A percentile compares a stretch with the other conserved stretches of the same genome.
Conservation (phyloP, 2,113 vertebrate genomes). For the Tetrax tetrax region DNA sequence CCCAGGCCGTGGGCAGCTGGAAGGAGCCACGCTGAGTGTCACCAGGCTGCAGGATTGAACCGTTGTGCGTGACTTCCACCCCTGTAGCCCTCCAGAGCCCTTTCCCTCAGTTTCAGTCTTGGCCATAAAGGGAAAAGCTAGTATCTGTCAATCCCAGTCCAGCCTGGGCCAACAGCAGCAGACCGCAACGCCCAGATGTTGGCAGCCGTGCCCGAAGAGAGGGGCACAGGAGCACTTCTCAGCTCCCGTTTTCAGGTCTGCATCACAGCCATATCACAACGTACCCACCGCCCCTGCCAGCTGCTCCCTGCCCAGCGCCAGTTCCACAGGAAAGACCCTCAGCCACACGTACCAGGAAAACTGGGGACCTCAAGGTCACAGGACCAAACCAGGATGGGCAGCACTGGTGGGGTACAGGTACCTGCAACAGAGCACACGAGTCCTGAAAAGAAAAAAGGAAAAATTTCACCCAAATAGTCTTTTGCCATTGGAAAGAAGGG, state of each 20-base stretch:
- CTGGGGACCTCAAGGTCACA: not conserved
- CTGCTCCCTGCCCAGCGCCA: not conserved
- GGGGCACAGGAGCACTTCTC: too few relatives aligned
- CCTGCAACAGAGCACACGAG: not conserved
- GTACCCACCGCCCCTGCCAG: not conserved
- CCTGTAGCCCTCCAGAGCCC: too few relatives aligned
- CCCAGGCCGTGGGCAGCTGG: not conserved
- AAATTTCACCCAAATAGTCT: not conserved
- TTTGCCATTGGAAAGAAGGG: not conserved
- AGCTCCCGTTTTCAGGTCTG: not conserved
- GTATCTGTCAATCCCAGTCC: not conserved
- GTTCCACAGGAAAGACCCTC: not conserved
- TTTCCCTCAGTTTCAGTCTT: not conserved
- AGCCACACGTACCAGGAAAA: not conserved
- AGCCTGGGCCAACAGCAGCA: not conserved
- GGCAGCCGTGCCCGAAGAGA: not conserved
- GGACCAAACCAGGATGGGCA: not conserved
- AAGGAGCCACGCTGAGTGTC: not conserved
- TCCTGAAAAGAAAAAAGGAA: not conserved
- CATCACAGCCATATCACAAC: not conserved
- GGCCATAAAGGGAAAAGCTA: not conserved
- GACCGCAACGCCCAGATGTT: not conserved
- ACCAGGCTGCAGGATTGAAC: not conserved
- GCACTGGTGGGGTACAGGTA: too few relatives aligned
- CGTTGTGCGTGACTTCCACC: accelerated